Base-by-base conservation (phyloP, 1,140 invertebrate genomes). In the Tetragonula clypearis region DNA sequence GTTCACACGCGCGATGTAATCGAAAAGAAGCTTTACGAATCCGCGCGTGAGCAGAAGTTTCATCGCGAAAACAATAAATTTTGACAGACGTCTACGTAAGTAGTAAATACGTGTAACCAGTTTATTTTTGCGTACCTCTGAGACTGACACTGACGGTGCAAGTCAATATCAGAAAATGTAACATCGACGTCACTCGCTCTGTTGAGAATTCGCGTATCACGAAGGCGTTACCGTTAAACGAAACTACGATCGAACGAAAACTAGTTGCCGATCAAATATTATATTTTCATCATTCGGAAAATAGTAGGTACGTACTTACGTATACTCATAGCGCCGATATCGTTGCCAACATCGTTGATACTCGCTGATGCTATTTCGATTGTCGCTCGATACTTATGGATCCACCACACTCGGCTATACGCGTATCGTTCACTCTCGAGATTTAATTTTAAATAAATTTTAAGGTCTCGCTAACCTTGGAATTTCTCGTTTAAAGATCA, bases 321-420 rank as follows among this genome's bases (percentile, higher is more conserved):
- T 49, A 8, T 8, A 49, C 41, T 49, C 11, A 21, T 58, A 72
- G 62, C 23, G 62, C 30, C 74, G 58, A 78, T 49, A 35, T 58
- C 65, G 74, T 69, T 78, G 81, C 81, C 74, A 83, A 78, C 62
- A n/a, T 56, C 55, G 56, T 26, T 30, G 17, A 12, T 41, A n/a
- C 21, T 71, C 58, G 56, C 77, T 9, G 56, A 84, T 79, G 82
- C 82, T 84, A 84, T 84, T 84, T 84, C 68, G 68, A 84, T 79
- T 79, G 76, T 84, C 79, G 58, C 76, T 15, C n/a, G 56, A 72
- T 72, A 71, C 72, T 79, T 79, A 73, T 17, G 82, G 58, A 56
- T 73, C 41, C 56, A n/a, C 41, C 56, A n/a, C 60, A 9, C 72
- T 62, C 66, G 75, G 75, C 2, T 1, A 15, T 49, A 49, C 6